Evolutionary conservation across 2,888 invertebrate species (phyloP).

Genomic region (Sphaerophoria rueppellii): DNA sequence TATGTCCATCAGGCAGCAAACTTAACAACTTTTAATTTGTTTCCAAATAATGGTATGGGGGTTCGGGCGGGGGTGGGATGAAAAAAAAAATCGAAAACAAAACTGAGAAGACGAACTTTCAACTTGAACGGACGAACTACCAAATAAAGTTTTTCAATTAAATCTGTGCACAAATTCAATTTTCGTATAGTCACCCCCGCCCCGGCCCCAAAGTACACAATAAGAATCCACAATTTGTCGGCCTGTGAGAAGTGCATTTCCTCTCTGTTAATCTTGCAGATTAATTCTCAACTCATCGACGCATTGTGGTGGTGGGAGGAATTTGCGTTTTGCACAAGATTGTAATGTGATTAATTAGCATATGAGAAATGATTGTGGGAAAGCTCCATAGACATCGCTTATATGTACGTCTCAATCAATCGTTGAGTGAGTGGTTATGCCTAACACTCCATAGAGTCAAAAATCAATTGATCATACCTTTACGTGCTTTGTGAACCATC

Average conservation of each 20-base stretch:
- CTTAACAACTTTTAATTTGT: conserved; percentile 71
- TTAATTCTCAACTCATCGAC: conserved; percentile 51
- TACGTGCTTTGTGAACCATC: background rate
- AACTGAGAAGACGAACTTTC: conserved; percentile 61
- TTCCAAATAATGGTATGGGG: conserved; percentile 56
- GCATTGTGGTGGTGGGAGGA: background rate
- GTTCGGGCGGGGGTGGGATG: too few species aligned
- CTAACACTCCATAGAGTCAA: background rate
- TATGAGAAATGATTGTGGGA: background rate
- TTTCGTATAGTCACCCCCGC: conserved; percentile 50
- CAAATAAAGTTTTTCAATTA: conserved; percentile 72
- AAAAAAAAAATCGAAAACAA: background rate
- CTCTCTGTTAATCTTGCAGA: conserved; percentile 45
- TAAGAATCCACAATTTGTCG: too few species aligned
- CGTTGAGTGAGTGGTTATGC: conserved; percentile 6
- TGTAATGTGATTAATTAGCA: conserved; percentile 60
- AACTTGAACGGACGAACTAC: conserved; percentile 58
- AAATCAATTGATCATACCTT: conserved; percentile 55
- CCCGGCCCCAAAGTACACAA: background rate
- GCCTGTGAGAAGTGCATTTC: conserved; percentile 18
- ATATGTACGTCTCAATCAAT: conserved; percentile 64
- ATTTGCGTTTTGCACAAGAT: conserved; percentile 13
- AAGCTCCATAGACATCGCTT: conserved; percentile 3
- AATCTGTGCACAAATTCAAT: conserved; percentile 73
- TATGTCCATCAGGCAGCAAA: conserved; percentile 20